Base-by-base conservation (phyloP, 2,888 invertebrate species). In the Galerucella pusilla region DNA sequence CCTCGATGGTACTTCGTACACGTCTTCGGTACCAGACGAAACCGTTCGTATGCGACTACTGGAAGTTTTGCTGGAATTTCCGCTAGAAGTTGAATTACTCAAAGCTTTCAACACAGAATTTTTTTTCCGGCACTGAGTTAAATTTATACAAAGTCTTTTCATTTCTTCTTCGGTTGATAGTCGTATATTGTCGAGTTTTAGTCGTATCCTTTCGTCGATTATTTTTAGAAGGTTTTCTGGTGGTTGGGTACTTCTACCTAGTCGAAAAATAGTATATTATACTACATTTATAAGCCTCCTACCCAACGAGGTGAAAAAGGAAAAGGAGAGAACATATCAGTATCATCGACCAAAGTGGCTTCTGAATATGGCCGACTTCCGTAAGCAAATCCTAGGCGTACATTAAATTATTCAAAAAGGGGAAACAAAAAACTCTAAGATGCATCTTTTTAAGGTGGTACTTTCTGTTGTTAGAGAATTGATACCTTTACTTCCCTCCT, bases 111-210 rank as follows among this genome's bases (percentile, higher is more conserved):
- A 75, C 9, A 88, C 86, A 10, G 87, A 86, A 76, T 85, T 86
- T 28, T 88, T 83, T 70, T 85, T 86, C 64, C 84, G 85, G 68
- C 85, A 86, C 75, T 87, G 87, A 71, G 86, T 86, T 76, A 88
- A 78, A 78, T 86, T 88, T 54, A 87, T 79, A 71, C 88, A 88
- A 49, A 88, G 79, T 75, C 85, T 85, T 60, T 84, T 83, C 85
- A 88, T 86, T 73, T 88, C 88, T 63, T 88, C 87, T 75, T 88
- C 88, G 2, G 88, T 87, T 14, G 84, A 84, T 61, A 81, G 80
- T 68, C 82, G 83, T 68, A 88, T 78, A 11, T 82, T 80, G 66
- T 87, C 86, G 35, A 88, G 78, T 72, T 86, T 87, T 14, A 81
- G 61, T 46, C 83, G 80, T 49, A 88, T 86, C 75, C 85, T 86